Evolutionary conservation across 2,113 vertebrate genomes (phyloP).

Genomic region (Falcunculus frontatus): DNA sequence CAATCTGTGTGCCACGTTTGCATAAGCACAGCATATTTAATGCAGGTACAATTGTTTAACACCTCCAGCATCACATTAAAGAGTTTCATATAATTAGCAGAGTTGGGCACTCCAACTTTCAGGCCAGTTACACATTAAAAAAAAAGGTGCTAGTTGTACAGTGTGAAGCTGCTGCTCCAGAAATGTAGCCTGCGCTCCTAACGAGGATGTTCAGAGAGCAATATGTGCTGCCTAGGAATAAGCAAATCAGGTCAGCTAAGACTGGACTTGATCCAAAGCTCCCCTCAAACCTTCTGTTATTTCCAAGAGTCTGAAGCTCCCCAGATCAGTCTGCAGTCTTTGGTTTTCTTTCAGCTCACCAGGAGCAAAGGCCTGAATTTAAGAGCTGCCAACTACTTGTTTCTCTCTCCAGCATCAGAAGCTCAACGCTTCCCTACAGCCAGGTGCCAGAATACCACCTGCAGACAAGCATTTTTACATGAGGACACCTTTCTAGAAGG

Average conservation of each 20-base stretch:
- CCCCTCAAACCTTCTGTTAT: background rate
- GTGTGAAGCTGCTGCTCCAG: background rate
- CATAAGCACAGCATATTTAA: constrained; percentile 32
- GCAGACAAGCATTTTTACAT: background rate
- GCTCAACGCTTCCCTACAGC: background rate
- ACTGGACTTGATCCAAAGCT: background rate
- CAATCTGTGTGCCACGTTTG: constrained; percentile 35
- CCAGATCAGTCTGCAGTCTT: background rate
- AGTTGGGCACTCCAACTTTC: constrained; percentile 30
- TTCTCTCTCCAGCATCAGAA: background rate
- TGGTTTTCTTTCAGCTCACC: background rate
- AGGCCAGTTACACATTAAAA: background rate
- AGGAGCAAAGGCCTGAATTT: background rate
- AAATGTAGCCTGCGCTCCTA: background rate
- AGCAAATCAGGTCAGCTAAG: background rate
- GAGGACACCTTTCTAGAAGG: background rate
- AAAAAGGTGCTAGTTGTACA: background rate
- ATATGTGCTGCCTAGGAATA: background rate
- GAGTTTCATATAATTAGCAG: constrained; percentile 21
- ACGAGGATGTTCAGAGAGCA: background rate
- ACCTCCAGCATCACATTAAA: constrained; percentile 52
- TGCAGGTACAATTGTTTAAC: constrained; percentile 46
- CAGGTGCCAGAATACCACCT: background rate
- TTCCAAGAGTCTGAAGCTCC: background rate
- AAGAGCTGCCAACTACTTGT: background rate